phyloP scores from a whole-genome alignment of 2,888 invertebrate species.

The Trichogramma evanescens region DNA sequence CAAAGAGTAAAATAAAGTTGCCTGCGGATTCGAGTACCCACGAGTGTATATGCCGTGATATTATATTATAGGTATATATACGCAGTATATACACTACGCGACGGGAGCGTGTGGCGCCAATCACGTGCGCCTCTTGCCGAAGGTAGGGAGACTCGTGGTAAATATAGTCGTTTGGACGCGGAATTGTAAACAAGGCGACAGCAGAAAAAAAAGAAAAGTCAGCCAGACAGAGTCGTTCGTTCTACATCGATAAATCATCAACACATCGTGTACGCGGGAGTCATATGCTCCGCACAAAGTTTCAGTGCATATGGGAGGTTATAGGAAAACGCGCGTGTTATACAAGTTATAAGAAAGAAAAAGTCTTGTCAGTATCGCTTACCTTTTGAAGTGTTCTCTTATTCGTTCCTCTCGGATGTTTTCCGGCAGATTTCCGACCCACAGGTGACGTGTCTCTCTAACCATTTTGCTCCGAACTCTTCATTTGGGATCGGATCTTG shows the following conservation, averaged over 20 bases:
- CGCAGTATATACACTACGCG: too few species aligned
- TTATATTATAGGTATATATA: too few species aligned
- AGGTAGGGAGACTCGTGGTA: too few species aligned
- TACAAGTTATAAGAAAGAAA: not conserved
- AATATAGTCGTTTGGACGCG: too few species aligned
- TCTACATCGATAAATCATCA: not conserved
- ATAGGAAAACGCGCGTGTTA: not conserved
- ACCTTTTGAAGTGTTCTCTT: conserved; percentile 97
- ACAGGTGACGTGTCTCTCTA: conserved; percentile 99
- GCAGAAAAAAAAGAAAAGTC: too few species aligned
- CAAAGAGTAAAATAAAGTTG: too few species aligned
- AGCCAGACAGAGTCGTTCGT: too few species aligned
- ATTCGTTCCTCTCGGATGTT: conserved; percentile 96
- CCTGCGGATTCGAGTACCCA: too few species aligned
- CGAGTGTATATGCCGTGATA: too few species aligned
- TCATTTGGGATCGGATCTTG: conserved; percentile 69
- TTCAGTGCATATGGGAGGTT: not conserved
- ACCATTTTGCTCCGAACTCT: conserved; percentile 97
- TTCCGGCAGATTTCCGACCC: conserved; percentile 99
- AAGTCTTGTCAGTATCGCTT: conserved; percentile 29
- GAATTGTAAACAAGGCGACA: too few species aligned
- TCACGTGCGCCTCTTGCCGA: too few species aligned
- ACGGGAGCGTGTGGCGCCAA: too few species aligned
- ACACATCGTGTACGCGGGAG: not conserved
- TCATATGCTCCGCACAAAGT: not conserved